These are phyloP conservation scores for Cephus spinipes DNA, from an alignment of 2,888 invertebrate genomes.

Conservation along the genomic window DNA sequence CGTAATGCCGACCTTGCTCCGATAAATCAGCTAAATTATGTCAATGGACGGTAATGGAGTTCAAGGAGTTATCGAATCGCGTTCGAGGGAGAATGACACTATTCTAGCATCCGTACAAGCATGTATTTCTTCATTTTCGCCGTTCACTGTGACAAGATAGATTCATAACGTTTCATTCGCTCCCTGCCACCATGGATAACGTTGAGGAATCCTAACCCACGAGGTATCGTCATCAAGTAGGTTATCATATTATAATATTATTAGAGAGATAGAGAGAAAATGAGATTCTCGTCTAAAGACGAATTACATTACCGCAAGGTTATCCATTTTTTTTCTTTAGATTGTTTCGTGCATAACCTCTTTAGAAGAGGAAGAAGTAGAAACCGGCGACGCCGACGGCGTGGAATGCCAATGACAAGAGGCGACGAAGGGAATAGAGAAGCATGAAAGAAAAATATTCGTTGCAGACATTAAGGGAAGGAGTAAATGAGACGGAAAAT, in stretches of 20 bases:
- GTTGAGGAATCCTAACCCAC: background rate
- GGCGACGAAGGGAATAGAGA: background rate
- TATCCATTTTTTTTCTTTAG: background rate
- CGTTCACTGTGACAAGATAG: background rate
- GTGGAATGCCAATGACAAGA: background rate
- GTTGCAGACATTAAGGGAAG: background rate
- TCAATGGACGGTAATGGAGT: background rate
- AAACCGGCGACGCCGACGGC: background rate
- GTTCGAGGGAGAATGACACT: too few relatives aligned
- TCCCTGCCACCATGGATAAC: background rate
- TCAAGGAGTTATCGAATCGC: constrained; percentile 2
- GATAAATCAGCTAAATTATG: background rate
- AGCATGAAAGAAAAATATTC: background rate
- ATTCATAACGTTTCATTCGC: background rate
- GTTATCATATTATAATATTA: background rate
- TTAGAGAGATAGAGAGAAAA: background rate
- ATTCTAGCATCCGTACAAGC: background rate
- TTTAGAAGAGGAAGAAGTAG: background rate
- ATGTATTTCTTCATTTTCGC: background rate
- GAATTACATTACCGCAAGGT: background rate
- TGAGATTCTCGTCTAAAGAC: background rate
- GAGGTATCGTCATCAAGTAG: background rate
- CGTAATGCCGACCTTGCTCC: background rate
- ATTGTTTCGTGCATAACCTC: background rate
- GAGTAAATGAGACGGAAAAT: background rate